A percentile compares a stretch with the other conserved stretches of the same genome.
Conservation (phyloP, 2,113 vertebrate species). For the Bagarius yarrelli region DNA sequence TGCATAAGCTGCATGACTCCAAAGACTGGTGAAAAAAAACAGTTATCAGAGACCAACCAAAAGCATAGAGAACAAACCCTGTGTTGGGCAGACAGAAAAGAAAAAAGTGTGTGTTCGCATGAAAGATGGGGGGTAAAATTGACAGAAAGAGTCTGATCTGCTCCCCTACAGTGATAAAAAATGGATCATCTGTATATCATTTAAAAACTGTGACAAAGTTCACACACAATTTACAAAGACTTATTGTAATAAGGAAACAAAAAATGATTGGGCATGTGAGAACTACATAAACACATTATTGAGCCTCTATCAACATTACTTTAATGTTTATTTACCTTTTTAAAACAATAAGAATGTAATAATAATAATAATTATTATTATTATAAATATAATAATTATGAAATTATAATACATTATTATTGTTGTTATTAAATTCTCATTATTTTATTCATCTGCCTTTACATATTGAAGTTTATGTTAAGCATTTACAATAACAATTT, state of each 20-base stretch:
- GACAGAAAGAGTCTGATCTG: slow-evolving; percentile 45
- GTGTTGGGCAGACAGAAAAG: slow-evolving; percentile 37
- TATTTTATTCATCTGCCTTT: not conserved
- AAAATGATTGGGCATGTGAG: slow-evolving; percentile 36
- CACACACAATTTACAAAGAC: slow-evolving; percentile 45
- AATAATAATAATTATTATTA: not conserved
- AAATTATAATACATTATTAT: not conserved
- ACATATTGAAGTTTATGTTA: not conserved
- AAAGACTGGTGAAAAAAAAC: slow-evolving; percentile 42
- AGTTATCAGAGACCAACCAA: slow-evolving; percentile 41
- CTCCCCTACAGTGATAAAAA: slow-evolving; percentile 45
- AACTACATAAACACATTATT: slow-evolving; percentile 46
- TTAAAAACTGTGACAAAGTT: slow-evolving; percentile 48
- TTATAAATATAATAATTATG: not conserved
- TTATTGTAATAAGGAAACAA: slow-evolving; percentile 35
- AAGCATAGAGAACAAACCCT: slow-evolving; percentile 45
- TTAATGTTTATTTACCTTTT: not conserved
- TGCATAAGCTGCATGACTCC: slow-evolving; percentile 57
- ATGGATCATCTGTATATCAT: slow-evolving; percentile 41
- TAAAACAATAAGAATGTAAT: not conserved
- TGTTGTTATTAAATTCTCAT: not conserved
- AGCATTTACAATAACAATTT: not conserved
- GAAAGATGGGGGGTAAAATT: slow-evolving; percentile 42
- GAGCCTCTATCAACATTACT: slow-evolving; percentile 29
- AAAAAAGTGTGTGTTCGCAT: slow-evolving; percentile 41